Percentiles rank a stretch among this genome's conserved stretches.
Evolutionary conservation across 2,797 vertebrate species (phyloP).

Genomic region (Sebastolobus alascanus): DNA sequence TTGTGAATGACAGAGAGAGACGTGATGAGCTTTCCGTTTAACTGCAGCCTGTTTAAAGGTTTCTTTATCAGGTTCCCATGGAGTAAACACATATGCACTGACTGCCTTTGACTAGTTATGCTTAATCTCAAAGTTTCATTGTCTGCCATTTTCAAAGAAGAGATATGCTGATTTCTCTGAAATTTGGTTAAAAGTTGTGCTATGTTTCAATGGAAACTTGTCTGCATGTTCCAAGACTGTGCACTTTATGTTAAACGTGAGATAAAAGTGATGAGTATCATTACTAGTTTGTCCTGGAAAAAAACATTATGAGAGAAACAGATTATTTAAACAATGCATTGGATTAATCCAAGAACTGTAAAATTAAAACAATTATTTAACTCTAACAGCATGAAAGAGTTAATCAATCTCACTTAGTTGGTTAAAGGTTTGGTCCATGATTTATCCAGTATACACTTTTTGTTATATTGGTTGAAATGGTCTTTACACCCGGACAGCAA

Average conservation of each 20-base stretch:
- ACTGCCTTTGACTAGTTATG: background rate
- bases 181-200: background rate
- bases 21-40: background rate
- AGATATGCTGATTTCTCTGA: background rate
- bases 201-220: background rate
- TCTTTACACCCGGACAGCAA: too few relatives aligned
- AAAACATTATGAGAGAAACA: background rate
- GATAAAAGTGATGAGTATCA: background rate
- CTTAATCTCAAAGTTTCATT: background rate
- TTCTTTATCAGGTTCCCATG: background rate
- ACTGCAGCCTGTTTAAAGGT: background rate
- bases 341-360: background rate
- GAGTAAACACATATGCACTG: background rate
- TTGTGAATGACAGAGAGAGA: background rate
- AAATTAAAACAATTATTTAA: background rate
- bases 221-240: background rate
- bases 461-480: too few relatives aligned
- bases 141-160: background rate
- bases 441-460: too few relatives aligned
- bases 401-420: background rate
- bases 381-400: background rate
- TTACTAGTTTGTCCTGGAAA: background rate
- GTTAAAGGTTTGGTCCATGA: too few relatives aligned
- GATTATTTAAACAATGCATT: background rate
- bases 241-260: background rate